Base-by-base conservation (phyloP, 2,797 vertebrate species). In the Furcifer pardalis region DNA sequence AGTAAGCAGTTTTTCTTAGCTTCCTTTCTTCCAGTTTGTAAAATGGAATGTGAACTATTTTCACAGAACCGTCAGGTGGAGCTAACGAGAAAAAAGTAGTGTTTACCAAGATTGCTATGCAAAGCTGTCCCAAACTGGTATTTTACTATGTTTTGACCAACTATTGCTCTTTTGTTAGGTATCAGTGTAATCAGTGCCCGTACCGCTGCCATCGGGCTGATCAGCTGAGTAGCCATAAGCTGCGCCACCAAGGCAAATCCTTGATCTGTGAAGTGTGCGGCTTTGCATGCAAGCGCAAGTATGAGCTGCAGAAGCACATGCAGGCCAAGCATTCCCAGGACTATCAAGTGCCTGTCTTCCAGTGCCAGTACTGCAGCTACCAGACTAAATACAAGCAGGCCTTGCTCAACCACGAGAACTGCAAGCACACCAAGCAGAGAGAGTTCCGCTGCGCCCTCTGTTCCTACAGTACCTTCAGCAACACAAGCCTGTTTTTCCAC, bases 241-340 rank as follows among this genome's bases (percentile, higher is more conserved):
- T 99, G 79, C 96, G 98, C 65, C 99, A 99, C 94, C 98, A 99
- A 92, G 97, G 97, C 82, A 99, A 99, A 90, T 97, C 97, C 0
- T 96, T 99, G 73, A 99, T 99, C 94, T 99, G 99, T 0, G 99
- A 99, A 92, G 96, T 99, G 88, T 99, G 99, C 0, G 98, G 97
- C 37, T 99, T 98, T 0, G 96, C 97, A 65, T 99, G 99, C 96
- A 99, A 99, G 89, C 97, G 99, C 84, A 99, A 99, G 89, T 97
- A 97, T 0, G 98, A 99, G 92, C 97, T 99, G 44, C 97, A 97
- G 91, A 98, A 97, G 84, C 99, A 99, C 93, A 98, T 98, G 98
- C 92, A 97, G 91, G 92, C 95, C 0, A 99, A 99, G 92, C 99
- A 99, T 82, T 95, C 95, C 0, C 94, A 96, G 75, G 95, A 96